Evolutionary conservation across 2,888 invertebrate genomes (phyloP), one percentile per base, ranked within the genome.

Genomic region (Zaprionus bogoriensis): DNA sequence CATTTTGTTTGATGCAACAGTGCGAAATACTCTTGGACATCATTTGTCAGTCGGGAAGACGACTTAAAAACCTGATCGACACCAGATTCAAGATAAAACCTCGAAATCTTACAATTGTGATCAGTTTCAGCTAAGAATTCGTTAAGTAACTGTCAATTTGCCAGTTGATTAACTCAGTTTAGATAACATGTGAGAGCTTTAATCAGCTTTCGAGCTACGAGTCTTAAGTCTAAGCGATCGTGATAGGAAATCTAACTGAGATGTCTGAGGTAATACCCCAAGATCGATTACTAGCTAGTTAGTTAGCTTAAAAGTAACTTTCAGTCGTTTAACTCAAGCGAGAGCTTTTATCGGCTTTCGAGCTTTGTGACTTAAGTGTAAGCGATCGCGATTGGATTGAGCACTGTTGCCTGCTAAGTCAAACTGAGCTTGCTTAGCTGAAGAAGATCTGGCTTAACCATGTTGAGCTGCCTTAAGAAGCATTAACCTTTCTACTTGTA

Each of bases 11-110:
- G 65, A 57, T 53, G 47, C 71, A 62, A 70, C 47, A 45, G 44
- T 65, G 53, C 45, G 46, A 75, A 71, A 69, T 67, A 59, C 67
- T 51, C 74, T 62, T 66, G 66, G 63, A 77, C 78, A 69, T 77
- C 59, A 77, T 77, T 73, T 75, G 74, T 73, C 70, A 65, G 27
- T 47, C 20, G 5, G 27, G 28, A 47, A 27, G 59, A 22, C 22
- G 2, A 12, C 23, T 12, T 30, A 10, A 48, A 36, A 55, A 52
- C 41, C 62, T 51, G 70, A 67, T 51, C 51, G 67, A 36, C 54
- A 28, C 10, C 46, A 36, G 67, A 60, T 73, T 36, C 12, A 5
- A 48, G 47, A 67, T 67, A 60, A 51, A 4, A 20, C 5, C 10
- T 2, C 12, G 20, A 39, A 39, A n/a, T n/a, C n/a, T n/a, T n/a